These are phyloP conservation scores for Chroicocephalus ridibundus DNA, from an alignment of 2,113 vertebrate genomes.

Conservation along the genomic window DNA sequence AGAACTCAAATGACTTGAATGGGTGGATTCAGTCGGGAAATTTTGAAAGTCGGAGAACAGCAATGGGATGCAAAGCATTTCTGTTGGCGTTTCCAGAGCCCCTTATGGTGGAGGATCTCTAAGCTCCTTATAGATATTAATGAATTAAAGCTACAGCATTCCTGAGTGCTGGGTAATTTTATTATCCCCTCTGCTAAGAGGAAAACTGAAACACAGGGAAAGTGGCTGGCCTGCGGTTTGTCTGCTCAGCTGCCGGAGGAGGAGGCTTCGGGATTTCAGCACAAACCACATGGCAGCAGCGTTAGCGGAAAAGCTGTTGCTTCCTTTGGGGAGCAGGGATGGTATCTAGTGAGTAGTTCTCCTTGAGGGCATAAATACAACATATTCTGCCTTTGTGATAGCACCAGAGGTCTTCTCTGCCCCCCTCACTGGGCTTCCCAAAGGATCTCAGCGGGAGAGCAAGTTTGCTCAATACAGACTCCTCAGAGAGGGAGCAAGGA, in stretches of 20 bases:
- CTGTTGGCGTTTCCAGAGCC: neutral
- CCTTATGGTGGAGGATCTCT: neutral
- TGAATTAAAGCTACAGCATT: conserved; percentile 44
- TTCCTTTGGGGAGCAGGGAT: accelerated
- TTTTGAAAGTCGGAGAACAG: neutral
- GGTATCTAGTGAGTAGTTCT: neutral
- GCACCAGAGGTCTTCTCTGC: neutral
- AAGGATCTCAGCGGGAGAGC: neutral
- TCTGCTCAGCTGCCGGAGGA: neutral
- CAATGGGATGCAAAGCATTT: neutral
- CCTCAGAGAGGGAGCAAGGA: neutral
- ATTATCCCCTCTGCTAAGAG: conserved; percentile 15
- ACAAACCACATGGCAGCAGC: neutral
- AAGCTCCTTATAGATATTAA: conserved; percentile 30
- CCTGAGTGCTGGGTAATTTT: conserved; percentile 24
- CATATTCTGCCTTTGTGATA: neutral
- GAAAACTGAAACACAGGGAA: neutral
- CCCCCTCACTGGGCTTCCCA: accelerated
- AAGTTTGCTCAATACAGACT: neutral
- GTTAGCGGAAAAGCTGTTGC: neutral
- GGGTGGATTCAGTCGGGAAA: neutral
- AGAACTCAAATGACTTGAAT: neutral
- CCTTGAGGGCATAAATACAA: neutral
- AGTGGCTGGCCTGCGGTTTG: conserved; percentile 3
- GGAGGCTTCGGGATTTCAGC: neutral